Evolutionary conservation across 2,113 vertebrate species (phyloP).

Genomic region (Scytalopus superciliaris): DNA sequence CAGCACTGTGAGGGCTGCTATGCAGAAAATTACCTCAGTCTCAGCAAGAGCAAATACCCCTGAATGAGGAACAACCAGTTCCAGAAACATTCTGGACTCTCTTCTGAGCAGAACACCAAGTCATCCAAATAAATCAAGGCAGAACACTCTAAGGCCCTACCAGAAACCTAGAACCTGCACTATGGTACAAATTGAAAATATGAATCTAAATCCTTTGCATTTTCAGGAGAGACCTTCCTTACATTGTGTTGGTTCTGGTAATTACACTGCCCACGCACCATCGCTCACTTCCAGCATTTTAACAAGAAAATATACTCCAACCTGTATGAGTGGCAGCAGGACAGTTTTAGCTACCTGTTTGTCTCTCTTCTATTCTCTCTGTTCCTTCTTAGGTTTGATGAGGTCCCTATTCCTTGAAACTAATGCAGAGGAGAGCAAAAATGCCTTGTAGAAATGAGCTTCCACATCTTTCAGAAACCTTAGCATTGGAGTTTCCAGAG

Average conservation of each 20-base stretch:
- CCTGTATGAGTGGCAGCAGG: background rate
- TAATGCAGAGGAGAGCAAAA: background rate
- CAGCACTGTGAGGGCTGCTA: background rate
- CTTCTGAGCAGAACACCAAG: background rate
- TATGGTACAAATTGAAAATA: background rate
- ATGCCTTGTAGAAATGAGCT: background rate
- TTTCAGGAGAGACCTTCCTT: background rate
- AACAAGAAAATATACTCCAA: background rate
- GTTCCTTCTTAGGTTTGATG: background rate
- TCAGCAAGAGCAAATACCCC: background rate
- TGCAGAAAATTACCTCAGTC: background rate
- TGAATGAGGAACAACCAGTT: background rate
- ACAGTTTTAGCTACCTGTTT: background rate
- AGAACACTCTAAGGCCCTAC: background rate
- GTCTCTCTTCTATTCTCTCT: background rate
- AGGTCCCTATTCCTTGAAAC: background rate
- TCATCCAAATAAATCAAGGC: background rate
- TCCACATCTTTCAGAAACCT: background rate
- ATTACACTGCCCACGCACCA: background rate
- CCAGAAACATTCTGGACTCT: background rate
- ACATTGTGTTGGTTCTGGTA: background rate
- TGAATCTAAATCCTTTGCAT: accelerated
- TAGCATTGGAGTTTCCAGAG: background rate
- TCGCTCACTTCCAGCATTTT: background rate
- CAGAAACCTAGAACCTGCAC: background rate